These are phyloP conservation scores for Paratilapia polleni DNA, from an alignment of 2,113 vertebrate species.

Conservation along the genomic window DNA sequence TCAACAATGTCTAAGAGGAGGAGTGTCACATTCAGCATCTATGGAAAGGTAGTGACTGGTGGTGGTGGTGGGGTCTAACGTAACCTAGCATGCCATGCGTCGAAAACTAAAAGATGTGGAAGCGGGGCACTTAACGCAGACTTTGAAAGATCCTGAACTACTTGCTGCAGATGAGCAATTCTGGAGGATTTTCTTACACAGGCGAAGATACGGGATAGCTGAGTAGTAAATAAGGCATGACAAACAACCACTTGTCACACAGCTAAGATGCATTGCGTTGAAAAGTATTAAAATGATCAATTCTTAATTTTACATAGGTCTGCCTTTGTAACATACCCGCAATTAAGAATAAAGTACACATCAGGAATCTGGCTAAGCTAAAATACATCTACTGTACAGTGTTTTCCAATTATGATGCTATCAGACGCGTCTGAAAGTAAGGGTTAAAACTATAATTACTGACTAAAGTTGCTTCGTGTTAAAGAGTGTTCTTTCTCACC, in stretches of 20 bases:
- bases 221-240: neutral
- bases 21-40: constrained; percentile 52
- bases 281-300: neutral
- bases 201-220: neutral
- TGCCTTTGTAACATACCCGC: too few species aligned
- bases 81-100: constrained; percentile 12
- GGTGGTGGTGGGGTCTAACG: constrained; percentile 25
- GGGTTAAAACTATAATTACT: neutral
- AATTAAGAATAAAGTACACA: neutral
- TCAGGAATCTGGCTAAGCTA: neutral
- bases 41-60: constrained; percentile 67
- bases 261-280: too few species aligned
- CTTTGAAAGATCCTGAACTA: neutral
- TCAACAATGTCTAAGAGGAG: constrained; percentile 60
- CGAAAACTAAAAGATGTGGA: constrained; percentile 39
- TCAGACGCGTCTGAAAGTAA: neutral
- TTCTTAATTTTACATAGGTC: neutral
- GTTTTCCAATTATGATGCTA: too few species aligned
- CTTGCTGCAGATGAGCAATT: neutral
- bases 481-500: constrained; percentile 58
- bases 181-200: neutral
- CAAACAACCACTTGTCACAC: neutral
- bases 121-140: neutral
- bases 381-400: neutral
- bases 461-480: neutral